phyloP scores from a whole-genome alignment of 2,888 invertebrate species.

The Ormyrus thymus region DNA sequence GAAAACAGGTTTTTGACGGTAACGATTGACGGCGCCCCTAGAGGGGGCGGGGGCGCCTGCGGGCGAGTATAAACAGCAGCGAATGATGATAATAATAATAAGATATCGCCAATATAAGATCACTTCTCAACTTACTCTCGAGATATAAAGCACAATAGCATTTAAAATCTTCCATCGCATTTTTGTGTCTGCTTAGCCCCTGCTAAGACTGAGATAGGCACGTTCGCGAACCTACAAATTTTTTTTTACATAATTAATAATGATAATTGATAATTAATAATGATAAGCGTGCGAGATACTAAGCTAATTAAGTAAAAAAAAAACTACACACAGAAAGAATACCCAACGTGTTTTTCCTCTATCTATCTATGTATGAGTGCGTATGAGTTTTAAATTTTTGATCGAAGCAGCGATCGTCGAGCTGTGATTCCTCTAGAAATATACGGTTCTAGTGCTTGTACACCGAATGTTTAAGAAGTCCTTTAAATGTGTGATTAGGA shows the following conservation, averaged over 20 bases:
- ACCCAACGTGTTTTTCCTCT: conserved; percentile 22
- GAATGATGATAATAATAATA: conserved; percentile 18
- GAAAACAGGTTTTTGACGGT: conserved; percentile 35
- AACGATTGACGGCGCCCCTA: conserved; percentile 45
- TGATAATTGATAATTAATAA: neutral
- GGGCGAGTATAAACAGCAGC: conserved; percentile 33
- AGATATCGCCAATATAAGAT: neutral
- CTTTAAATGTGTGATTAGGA: conserved; percentile 51
- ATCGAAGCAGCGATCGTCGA: conserved; percentile 57
- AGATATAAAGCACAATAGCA: conserved; percentile 36
- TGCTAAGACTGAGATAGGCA: conserved; percentile 63
- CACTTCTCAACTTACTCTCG: conserved; percentile 25
- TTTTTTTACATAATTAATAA: conserved; percentile 54
- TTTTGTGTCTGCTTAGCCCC: conserved; percentile 59
- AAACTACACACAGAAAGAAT: conserved; percentile 35
- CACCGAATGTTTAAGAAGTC: conserved; percentile 50
- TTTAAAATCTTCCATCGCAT: conserved; percentile 44
- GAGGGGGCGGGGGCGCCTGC: conserved; percentile 53
- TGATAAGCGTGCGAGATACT: conserved; percentile 18
- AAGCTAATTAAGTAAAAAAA: conserved; percentile 21
- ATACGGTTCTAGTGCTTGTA: conserved; percentile 58
- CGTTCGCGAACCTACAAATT: conserved; percentile 57
- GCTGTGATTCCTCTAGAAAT: conserved; percentile 59
- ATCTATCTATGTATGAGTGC: conserved; percentile 23
- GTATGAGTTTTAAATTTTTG: conserved; percentile 47